phyloP scores from a whole-genome alignment of 2,113 vertebrate genomes.

The Panthera uncia region DNA sequence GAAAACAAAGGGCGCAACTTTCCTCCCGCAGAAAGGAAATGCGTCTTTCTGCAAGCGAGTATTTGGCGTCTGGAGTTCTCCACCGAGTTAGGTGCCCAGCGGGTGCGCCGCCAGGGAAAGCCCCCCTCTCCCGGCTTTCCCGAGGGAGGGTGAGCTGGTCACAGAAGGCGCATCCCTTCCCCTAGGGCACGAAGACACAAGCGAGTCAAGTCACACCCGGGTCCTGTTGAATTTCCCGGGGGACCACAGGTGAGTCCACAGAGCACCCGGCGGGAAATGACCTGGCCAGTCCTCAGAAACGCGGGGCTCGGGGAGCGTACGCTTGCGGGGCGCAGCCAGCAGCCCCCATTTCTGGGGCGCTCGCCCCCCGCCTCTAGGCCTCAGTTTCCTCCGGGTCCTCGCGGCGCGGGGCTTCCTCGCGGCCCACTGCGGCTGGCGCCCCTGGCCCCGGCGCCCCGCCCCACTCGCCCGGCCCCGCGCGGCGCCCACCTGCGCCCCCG shows the following conservation, averaged over 20 bases:
- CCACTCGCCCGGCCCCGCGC: background rate
- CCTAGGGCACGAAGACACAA: background rate
- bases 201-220: background rate
- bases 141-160: background rate
- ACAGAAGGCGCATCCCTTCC: background rate
- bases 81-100: background rate
- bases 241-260: background rate
- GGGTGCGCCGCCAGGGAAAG: background rate
- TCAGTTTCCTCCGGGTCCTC: background rate
- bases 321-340: background rate
- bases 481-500: conserved; percentile 33
- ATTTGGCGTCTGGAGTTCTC: conserved; percentile 19
- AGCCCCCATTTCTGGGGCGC: background rate
- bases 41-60: background rate
- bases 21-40: background rate
- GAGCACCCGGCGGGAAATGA: background rate
- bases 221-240: background rate
- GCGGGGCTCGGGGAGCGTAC: background rate
- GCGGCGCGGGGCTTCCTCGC: background rate
- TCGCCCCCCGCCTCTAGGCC: conserved; percentile 25
- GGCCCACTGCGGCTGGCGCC: background rate
- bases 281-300: background rate
- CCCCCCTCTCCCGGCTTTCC: background rate
- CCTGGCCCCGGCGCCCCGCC: background rate
- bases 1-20: conserved; percentile 59